A percentile compares a stretch with the other conserved stretches of the same genome.
phyloP scores from a whole-genome alignment of 2,113 vertebrate species.

The Pyxicephalus adspersus region DNA sequence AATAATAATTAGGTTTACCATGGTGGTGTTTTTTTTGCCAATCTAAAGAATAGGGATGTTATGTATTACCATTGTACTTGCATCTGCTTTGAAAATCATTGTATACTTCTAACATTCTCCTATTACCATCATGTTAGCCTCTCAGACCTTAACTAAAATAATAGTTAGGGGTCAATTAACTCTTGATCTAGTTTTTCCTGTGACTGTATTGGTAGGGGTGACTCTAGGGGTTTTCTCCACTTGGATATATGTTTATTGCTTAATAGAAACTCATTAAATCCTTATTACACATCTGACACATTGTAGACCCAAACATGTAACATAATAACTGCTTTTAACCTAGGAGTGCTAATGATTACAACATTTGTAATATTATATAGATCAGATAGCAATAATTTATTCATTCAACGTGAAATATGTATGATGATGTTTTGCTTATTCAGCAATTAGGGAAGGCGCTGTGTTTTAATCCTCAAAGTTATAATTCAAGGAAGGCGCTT shows the following conservation, averaged over 20 bases:
- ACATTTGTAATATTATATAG: slow-evolving; percentile 34
- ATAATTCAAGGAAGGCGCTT: not conserved
- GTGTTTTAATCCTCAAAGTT: not conserved
- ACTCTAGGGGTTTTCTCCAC: not conserved
- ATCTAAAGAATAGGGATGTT: too few species aligned
- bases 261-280: slow-evolving; percentile 27
- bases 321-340: slow-evolving; percentile 15
- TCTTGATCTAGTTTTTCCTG: not conserved
- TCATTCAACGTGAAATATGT: slow-evolving; percentile 16
- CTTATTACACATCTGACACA: slow-evolving; percentile 2
- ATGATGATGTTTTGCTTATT: not conserved
- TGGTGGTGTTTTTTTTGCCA: too few species aligned
- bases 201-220: not conserved
- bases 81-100: too few species aligned
- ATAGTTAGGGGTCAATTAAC: too few species aligned
- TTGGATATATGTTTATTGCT: slow-evolving; percentile 16
- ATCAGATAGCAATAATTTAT: slow-evolving; percentile 20
- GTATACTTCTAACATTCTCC: too few species aligned
- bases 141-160: too few species aligned
- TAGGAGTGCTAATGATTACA: slow-evolving; percentile 8
- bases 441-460: not conserved
- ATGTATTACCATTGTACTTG: too few species aligned
- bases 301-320: slow-evolving; percentile 11
- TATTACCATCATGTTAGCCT: too few species aligned
- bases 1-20: too few species aligned